Evolutionary conservation across 2,888 invertebrate genomes (phyloP), one percentile per base, ranked within the genome.

Genomic region (Lucinisca nassula): DNA sequence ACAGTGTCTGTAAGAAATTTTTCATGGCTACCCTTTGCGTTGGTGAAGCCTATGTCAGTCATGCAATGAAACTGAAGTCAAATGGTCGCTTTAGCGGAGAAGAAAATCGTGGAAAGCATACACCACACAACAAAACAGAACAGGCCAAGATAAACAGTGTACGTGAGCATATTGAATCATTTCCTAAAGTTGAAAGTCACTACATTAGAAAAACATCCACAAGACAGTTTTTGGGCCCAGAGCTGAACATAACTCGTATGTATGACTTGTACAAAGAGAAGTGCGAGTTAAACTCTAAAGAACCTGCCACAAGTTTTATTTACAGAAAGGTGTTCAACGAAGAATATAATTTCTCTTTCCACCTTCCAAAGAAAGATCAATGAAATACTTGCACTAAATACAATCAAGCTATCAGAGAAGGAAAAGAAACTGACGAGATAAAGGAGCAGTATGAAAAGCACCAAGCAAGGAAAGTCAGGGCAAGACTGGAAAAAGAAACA

Each of bases 301-400:
- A 82, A 61, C 51, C 61, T 14, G 88, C 85, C 1, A 79, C 35
- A 27, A 17, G 37, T 17, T 37, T 75, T n/a, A 81, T 74, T 24
- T 87, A 87, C 58, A 70, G 87, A 67, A 24, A 72, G 17, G 35
- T 77, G 17, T 88, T 85, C 40, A 80, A 80, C 73, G 70, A 76
- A 49, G 51, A 88, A 38, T 87, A 75, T 24, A 87, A 90, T 40
- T 79, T 81, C 10, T 87, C 83, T 32, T 90, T 87, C 35, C 86
- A 86, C 70, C 58, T 83, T 70, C 86, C 89, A 55, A n/a, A 87
- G 58, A 90, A 90, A 40, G 87, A 87, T 49, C 87, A 87, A 75
- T 90, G 85, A 40, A 76, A 78, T 30, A 67, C 40, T 32, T 90
- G 90, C 80, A 79, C 38, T 27, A 77, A 38, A 30, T 87, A 87